Evolutionary conservation across 2,113 vertebrate genomes (phyloP), one percentile per base, ranked within the genome.

Genomic region (Merops nubicus): DNA sequence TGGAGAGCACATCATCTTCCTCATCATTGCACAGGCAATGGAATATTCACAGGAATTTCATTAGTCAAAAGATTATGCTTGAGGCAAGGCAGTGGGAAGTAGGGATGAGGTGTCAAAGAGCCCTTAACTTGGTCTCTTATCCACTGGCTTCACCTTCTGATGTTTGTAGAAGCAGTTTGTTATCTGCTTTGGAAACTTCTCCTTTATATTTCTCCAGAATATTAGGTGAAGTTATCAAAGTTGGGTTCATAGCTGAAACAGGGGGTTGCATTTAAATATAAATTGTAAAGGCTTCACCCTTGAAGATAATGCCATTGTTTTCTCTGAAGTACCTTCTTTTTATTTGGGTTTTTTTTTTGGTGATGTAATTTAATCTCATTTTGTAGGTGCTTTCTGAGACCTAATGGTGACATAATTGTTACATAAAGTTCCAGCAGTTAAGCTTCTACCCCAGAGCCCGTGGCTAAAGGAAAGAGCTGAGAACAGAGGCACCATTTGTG

Each of bases 41-140:
- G 62, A 83, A 96, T 97, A 94, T 94, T 96, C 75, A 67, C 67
- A 51, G 22, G 25, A 56, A 43, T 87, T 92, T 90, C 93, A 96
- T 80, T 73, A 63, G 74, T 96, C 2, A 29, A 85, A 94, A 57
- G 57, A 93, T 89, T 84, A 57, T 73, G 59, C 88, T 75, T 72
- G 74, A 91, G 83, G 85, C 18, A 73, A 95, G 77, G 62, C 63
- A 79, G 42, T 64, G 51, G 54, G 47, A 42, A n/a, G 31, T 21
- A 36, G 63, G 56, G 50, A 56, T 82, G 42, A 76, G 67, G 93
- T 86, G 57, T 48, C 63, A 92, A 95, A 70, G 26, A 88, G 60
- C 67, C 40, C 33, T 57, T 45, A 85, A 82, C 89, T 6, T 69
- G 50, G 23, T 51, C 82, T 76, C 89, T 93, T 81, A 81, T 78